Percentiles rank a stretch among this genome's conserved stretches.
phyloP scores from a whole-genome alignment of 2,888 invertebrate species.

The Hipparchia sbordonii region DNA sequence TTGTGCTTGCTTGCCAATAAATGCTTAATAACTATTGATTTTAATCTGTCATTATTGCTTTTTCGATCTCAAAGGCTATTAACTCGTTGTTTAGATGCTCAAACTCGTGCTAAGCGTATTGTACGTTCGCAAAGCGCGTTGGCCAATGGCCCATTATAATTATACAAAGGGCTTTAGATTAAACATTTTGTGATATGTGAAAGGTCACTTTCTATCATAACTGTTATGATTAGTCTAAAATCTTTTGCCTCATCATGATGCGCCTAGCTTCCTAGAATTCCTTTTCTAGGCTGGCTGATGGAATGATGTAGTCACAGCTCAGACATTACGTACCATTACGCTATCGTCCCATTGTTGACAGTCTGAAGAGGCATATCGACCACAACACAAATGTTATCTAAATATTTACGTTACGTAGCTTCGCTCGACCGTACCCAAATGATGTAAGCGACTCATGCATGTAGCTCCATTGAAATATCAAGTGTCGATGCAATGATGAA shows the following conservation, averaged over 20 bases:
- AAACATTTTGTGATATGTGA: background rate
- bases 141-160: background rate
- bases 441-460: background rate
- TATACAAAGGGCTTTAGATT: background rate
- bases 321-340: background rate
- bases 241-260: background rate
- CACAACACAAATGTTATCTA: background rate
- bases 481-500: background rate
- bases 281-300: background rate
- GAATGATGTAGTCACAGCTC: background rate
- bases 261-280: background rate
- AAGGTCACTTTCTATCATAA: background rate
- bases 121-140: background rate
- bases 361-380: background rate
- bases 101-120: too few species aligned
- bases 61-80: too few species aligned
- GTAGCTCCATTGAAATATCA: background rate
- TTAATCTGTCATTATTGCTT: too few species aligned
- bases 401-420: slow-evolving; percentile 5
- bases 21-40: too few species aligned
- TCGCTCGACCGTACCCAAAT: background rate
- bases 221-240: too few species aligned
- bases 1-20: too few species aligned
- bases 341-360: slow-evolving; percentile 1
- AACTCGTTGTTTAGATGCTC: too few species aligned